Conservation (phyloP, 2,113 vertebrate species). For the Junco hyemalis region DNA sequence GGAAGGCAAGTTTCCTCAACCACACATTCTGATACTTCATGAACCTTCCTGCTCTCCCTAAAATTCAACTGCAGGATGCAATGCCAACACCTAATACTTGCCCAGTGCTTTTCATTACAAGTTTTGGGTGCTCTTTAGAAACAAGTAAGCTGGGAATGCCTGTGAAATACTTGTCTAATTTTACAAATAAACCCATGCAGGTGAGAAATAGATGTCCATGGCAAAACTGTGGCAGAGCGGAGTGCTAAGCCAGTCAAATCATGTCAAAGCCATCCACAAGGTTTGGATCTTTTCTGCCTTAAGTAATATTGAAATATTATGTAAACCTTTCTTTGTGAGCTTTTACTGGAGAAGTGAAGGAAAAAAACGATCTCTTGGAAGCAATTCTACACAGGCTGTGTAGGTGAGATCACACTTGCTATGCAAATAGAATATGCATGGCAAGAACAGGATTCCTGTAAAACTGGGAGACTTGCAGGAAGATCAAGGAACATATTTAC, state of each 20-base stretch:
- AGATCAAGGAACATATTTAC: conserved; percentile 33
- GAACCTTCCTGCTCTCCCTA: conserved; percentile 30
- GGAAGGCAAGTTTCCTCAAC: conserved; percentile 61
- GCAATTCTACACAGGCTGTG: background rate
- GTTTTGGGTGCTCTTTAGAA: background rate
- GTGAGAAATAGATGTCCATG: background rate
- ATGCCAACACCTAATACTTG: background rate
- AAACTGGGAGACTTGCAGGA: conserved; percentile 16
- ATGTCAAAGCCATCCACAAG: conserved; percentile 9
- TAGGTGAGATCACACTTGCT: conserved; percentile 56
- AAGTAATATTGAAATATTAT: conserved; percentile 48
- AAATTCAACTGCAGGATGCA: conserved; percentile 12
- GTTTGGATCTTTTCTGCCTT: conserved; percentile 34
- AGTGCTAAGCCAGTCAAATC: background rate
- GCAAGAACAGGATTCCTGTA: conserved; percentile 40
- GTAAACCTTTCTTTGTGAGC: conserved; percentile 29
- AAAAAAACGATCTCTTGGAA: background rate
- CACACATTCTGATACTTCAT: conserved; percentile 45
- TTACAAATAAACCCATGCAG: background rate
- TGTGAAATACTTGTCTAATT: background rate
- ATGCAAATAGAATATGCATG: conserved; percentile 28
- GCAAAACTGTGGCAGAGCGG: background rate
- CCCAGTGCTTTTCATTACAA: background rate
- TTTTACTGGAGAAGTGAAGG: background rate
- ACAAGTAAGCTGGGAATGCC: background rate